Evolutionary conservation across 2,888 invertebrate species (phyloP).

Genomic region (Trilocha varians): DNA sequence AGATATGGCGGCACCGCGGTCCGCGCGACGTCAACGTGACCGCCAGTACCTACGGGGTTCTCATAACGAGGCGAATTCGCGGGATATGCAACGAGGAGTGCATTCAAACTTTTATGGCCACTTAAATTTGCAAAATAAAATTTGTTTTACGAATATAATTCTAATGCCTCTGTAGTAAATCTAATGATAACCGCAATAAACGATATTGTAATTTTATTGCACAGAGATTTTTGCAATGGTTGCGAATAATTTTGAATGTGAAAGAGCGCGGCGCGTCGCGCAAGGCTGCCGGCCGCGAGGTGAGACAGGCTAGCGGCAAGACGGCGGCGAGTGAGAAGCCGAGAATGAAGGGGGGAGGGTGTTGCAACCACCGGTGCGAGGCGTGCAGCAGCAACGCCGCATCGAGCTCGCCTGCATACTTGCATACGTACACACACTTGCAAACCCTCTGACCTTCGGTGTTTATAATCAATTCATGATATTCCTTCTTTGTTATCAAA

Average conservation of each 20-base stretch:
- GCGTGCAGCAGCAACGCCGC: constrained; percentile 72
- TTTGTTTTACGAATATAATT: constrained; percentile 42
- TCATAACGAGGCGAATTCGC: constrained; percentile 82
- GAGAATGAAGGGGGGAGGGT: constrained; percentile 72
- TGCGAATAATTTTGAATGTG: constrained; percentile 73
- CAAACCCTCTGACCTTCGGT: constrained; percentile 67
- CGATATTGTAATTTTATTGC: constrained; percentile 62
- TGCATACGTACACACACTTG: constrained; percentile 67
- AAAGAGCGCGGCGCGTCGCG: constrained; percentile 74
- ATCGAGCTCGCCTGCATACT: constrained; percentile 72
- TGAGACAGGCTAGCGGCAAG: constrained; percentile 73
- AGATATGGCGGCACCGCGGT: constrained; percentile 80
- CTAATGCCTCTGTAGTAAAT: constrained; percentile 53
- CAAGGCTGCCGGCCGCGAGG: constrained; percentile 74
- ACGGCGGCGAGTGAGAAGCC: constrained; percentile 70
- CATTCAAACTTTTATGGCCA: constrained; percentile 71
- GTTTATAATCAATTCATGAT: constrained; percentile 63
- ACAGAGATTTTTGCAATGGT: constrained; percentile 72
- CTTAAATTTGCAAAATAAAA: constrained; percentile 30
- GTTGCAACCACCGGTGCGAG: constrained; percentile 72
- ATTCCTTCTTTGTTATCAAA: constrained; percentile 54
- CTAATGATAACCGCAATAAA: constrained; percentile 55
- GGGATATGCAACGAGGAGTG: constrained; percentile 78
- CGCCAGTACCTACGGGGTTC: constrained; percentile 78
- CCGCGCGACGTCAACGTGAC: constrained; percentile 79